phyloP scores from a whole-genome alignment of 2,113 vertebrate genomes.

The Pterocles gutturalis region DNA sequence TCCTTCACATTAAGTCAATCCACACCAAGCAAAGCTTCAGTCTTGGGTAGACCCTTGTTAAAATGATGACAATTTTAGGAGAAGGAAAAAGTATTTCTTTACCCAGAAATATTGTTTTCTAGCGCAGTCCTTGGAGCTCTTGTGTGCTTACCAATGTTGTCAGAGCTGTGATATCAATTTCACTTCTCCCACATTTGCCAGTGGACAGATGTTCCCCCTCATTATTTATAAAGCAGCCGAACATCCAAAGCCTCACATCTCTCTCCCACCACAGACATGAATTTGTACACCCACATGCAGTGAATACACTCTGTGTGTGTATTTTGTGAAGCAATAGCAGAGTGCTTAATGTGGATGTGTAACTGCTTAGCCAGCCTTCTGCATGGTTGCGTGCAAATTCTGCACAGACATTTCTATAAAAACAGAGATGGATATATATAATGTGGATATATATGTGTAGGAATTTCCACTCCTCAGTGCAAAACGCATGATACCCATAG shows the following conservation, averaged over 20 bases:
- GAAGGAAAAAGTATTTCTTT: background rate
- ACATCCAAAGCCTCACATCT: background rate
- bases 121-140: background rate
- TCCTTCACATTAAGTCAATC: background rate
- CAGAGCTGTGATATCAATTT: background rate
- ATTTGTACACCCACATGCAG: background rate
- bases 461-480: background rate
- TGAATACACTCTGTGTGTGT: background rate
- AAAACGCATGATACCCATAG: background rate
- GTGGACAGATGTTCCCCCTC: background rate
- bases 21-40: background rate
- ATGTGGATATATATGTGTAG: too few species aligned
- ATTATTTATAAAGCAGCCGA: slow-evolving; percentile 3
- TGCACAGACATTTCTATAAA: background rate
- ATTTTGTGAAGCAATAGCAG: background rate
- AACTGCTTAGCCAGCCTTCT: background rate
- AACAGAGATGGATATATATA: background rate
- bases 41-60: background rate
- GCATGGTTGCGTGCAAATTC: background rate
- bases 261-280: background rate
- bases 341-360: background rate
- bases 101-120: background rate
- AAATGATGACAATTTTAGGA: background rate
- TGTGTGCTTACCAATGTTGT: background rate
- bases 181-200: background rate